These are phyloP conservation scores for Drosophila sordidapex DNA, from an alignment of 2,888 invertebrate species.

Conservation along the genomic window DNA sequence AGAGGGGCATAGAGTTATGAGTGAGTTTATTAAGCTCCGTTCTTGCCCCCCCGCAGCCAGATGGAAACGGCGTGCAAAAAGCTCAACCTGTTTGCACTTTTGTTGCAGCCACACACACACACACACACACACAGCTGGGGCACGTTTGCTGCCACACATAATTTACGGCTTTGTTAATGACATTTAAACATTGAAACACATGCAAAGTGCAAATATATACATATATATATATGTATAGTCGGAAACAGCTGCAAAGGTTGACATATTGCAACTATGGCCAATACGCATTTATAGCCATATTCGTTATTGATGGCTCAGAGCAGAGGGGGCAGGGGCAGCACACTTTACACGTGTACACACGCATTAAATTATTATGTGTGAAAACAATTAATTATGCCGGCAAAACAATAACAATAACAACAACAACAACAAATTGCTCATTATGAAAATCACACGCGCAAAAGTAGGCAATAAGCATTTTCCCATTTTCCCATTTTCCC, in stretches of 20 bases:
- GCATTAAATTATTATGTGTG: slow-evolving; percentile 83
- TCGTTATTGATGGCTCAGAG: slow-evolving; percentile 61
- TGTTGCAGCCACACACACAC: slow-evolving; percentile 35
- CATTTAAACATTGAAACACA: slow-evolving; percentile 79
- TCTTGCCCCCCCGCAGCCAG: too few species aligned
- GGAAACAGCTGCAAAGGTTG: slow-evolving; percentile 56
- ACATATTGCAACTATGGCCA: slow-evolving; percentile 74
- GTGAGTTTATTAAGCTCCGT: slow-evolving; percentile 41
- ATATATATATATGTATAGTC: neutral
- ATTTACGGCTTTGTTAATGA: slow-evolving; percentile 80
- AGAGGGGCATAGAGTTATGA: neutral
- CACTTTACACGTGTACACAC: slow-evolving; percentile 70
- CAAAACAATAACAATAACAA: slow-evolving; percentile 21
- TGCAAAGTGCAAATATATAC: slow-evolving; percentile 41
- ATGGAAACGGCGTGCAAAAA: neutral
- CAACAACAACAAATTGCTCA: slow-evolving; percentile 55
- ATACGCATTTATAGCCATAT: slow-evolving; percentile 63
- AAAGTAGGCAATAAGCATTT: slow-evolving; percentile 68
- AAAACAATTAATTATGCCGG: slow-evolving; percentile 83
- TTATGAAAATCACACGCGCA: slow-evolving; percentile 70
- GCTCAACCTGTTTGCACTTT: slow-evolving; percentile 53
- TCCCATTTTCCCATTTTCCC: neutral
- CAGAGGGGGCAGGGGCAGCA: neutral
- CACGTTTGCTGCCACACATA: slow-evolving; percentile 40
- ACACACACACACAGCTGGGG: slow-evolving; percentile 44